Evolutionary conservation across 2,888 invertebrate genomes (phyloP), one percentile per base, ranked within the genome.

Genomic region (Polymixis flavicincta): DNA sequence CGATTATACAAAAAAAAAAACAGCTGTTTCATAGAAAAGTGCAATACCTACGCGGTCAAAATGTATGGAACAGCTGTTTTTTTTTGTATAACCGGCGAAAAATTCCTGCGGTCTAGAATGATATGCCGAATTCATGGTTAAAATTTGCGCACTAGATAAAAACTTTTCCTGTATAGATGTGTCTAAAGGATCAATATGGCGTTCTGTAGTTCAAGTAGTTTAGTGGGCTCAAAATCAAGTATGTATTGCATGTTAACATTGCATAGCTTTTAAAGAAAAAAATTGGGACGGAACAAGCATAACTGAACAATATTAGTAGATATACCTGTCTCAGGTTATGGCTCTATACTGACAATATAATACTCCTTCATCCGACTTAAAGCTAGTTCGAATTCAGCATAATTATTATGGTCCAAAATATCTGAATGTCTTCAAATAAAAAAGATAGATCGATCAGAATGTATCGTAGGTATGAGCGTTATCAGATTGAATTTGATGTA

Each of bases 401-500:
- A n/a, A n/a, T n/a, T n/a, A n/a, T n/a, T n/a, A 32, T 76, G 9
- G 5, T 48, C 11, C 7, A 32, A 48, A n/a, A 65, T 76, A 65
- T 32, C 17, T 32, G 13, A 17, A 54, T 11, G 19, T 55, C 25
- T 37, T 55, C 37, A 32, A 77, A 66, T 75, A 37, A 42, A 50
- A 77, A 22, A 64, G 19, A 50, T 50, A 37, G 66, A 8, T 28
- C 57, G 25, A 8, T 17, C 9, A 28, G 3, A 28, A 57, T 17
- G 4, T n/a, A n/a, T 57, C 28, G 14, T 28, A 11, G 2, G 17
- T 14, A 9, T 25, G 9, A 5, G 45, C 32, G 17, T 55, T 50
- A 50, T n/a, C 22, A 5, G n/a, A 77, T 65, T 48, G 14, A 78
- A 45, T 75, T 52, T 25, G 17, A 50, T 75, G 22, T 52, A 28